A percentile compares a stretch with the other conserved stretches of the same genome.
phyloP scores from a whole-genome alignment of 2,113 vertebrate genomes.

The Sakesphorus luctuosus region DNA sequence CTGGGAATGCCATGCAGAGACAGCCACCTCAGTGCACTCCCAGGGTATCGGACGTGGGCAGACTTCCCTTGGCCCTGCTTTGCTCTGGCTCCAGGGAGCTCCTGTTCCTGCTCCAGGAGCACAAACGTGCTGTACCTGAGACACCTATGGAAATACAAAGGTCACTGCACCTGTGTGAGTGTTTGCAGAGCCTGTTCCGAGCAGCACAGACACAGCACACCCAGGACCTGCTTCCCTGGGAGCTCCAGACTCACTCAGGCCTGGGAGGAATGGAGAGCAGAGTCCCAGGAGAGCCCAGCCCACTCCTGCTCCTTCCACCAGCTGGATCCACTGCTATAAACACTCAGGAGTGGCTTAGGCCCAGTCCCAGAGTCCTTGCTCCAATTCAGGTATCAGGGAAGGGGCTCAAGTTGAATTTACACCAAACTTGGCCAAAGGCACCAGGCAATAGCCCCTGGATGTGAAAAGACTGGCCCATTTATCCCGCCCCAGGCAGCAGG shows the following conservation, averaged over 20 bases:
- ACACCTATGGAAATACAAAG: constrained; percentile 44
- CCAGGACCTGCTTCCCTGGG: not conserved
- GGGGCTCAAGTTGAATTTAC: not conserved
- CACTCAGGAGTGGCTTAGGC: rapidly evolving
- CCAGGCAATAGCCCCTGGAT: not conserved
- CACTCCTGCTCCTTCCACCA: not conserved
- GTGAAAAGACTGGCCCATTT: not conserved
- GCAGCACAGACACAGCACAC: not conserved
- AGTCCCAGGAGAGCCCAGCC: not conserved
- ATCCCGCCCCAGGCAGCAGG: not conserved
- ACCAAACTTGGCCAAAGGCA: not conserved
- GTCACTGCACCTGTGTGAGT: not conserved
- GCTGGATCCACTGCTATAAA: not conserved
- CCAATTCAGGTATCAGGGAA: not conserved
- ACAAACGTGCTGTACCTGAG: not conserved
- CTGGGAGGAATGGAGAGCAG: not conserved
- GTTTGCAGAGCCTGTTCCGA: not conserved
- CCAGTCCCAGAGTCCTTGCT: not conserved
- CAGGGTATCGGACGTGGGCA: not conserved
- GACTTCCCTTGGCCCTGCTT: not conserved
- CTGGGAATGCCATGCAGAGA: not conserved
- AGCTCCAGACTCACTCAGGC: not conserved
- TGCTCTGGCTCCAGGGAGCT: not conserved
- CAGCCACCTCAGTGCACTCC: not conserved
- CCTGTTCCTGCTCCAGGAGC: constrained; percentile 6